A percentile compares a stretch with the other conserved stretches of the same genome.
phyloP scores from a whole-genome alignment of 2,888 invertebrate species.

The Polymixis lichenea region DNA sequence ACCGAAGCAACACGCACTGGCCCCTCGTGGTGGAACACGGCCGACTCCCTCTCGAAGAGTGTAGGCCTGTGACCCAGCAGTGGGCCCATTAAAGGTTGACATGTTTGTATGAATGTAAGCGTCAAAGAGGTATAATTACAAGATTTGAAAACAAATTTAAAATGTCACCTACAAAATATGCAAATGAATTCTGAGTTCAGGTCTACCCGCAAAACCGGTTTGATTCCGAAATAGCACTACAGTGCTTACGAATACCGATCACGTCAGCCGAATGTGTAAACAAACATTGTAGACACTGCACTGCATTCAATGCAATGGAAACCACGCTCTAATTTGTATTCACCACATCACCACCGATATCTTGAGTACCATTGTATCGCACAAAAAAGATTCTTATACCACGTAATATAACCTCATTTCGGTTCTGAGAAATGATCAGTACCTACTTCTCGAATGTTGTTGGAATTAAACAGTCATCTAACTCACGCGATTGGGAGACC shows the following conservation, averaged over 20 bases:
- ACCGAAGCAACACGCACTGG: no score
- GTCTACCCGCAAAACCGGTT: conserved; percentile 51
- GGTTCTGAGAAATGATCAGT: conserved; percentile 40
- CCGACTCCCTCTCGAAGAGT: no score
- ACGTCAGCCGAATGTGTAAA: conserved; percentile 61
- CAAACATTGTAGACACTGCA: conserved; percentile 58
- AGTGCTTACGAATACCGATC: conserved; percentile 61
- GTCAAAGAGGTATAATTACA: conserved; percentile 18
- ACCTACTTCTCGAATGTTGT: conserved; percentile 46
- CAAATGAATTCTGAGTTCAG: conserved; percentile 44
- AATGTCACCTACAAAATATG: conserved; percentile 50
- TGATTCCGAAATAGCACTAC: conserved; percentile 57
- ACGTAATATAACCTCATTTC: conserved; percentile 52
- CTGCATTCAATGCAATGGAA: conserved; percentile 59
- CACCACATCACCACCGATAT: conserved; percentile 54
- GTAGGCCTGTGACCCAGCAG: no score
- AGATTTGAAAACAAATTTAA: conserved; percentile 13
- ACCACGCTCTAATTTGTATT: conserved; percentile 61
- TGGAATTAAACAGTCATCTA: conserved; percentile 48
- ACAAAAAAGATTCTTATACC: conserved; percentile 50
- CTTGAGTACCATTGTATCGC: conserved; percentile 36
- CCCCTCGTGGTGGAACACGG: no score
- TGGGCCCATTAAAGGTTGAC: no score
- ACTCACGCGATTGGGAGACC: conserved; percentile 41
- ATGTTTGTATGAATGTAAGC: no score